Evolutionary conservation across 1,140 invertebrate genomes (phyloP), one percentile per base, ranked within the genome.

Genomic region (Procambarus virginalis): DNA sequence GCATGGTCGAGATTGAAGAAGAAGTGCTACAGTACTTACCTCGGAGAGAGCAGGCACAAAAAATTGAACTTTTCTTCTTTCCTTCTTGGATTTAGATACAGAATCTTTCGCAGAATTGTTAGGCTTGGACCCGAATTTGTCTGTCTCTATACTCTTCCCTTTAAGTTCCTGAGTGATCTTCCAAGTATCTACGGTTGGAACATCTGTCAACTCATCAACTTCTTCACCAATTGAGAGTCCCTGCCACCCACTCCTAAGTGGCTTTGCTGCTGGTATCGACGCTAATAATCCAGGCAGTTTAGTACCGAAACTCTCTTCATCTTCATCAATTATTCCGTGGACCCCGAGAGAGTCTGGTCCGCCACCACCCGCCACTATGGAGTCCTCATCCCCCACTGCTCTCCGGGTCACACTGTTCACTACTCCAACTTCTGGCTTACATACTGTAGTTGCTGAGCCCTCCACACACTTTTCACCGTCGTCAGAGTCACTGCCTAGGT

Each of bases 141-240:
- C 10, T 8, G 9, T 60, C 1, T n/a, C 49, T n/a, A 14, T 64
- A 2, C 78, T 51, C 34, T 20, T 64, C 6, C 79, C 46, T 84
- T 84, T 86, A 9, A 89, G 22, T 34, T 78, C 73, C 73, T 84
- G 78, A 8, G 64, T 88, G 17, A 88, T 55, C 17, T 84, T 84
- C 87, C 87, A 89, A 2, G 80, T 84, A 2, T 89, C 87, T 17
- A 84, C 87, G 1, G 87, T 84, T 17, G 87, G 87, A 6, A 89
- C 87, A 89, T 89, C 87, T 9, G 82, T 84, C 34, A 89, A n/a
- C 68, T 89, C 87, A 84, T 89, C 87, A 2, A 22, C 80, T n/a
- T 78, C 87, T 12, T 68, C 80, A 20, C 60, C 60, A 64, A 49
- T 17, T 0, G 2, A 12, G n/a, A n/a, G 17, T 51, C 3, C 48